A percentile compares a stretch with the other conserved stretches of the same genome.
Evolutionary conservation across 2,888 invertebrate genomes (phyloP).

Genomic region (Agrotis puta): DNA sequence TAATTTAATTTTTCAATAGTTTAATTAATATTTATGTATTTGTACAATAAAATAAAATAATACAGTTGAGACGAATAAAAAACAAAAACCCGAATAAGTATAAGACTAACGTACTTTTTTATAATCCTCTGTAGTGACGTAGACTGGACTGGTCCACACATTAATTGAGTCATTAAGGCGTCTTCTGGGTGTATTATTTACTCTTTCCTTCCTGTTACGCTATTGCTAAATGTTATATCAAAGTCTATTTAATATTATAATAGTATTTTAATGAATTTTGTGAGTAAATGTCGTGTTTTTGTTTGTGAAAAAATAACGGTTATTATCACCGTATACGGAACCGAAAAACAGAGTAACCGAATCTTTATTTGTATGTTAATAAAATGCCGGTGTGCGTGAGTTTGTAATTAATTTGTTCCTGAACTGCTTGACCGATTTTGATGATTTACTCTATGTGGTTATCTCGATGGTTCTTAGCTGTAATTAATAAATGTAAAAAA

Average conservation of each 20-base stretch:
- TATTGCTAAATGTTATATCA: not conserved
- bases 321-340: too few species aligned
- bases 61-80: too few species aligned
- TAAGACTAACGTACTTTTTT: not conserved
- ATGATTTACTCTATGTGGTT: not conserved
- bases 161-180: not conserved
- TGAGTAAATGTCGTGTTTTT: not conserved
- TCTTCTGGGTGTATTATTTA: not conserved
- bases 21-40: too few species aligned
- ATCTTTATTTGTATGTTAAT: not conserved
- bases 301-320: not conserved
- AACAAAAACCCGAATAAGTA: too few species aligned
- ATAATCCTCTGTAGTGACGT: not conserved
- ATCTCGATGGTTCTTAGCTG: too few species aligned
- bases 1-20: too few species aligned
- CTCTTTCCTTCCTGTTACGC: not conserved
- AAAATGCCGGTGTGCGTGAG: not conserved
- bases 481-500: too few species aligned
- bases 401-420: not conserved
- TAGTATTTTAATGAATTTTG: not conserved
- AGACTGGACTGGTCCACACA: not conserved
- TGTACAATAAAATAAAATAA: too few species aligned
- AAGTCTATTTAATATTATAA: not conserved
- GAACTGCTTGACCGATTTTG: not conserved
- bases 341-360: too few species aligned